Conservation (phyloP, 1,140 invertebrate species). For the Drosophila azteca region DNA sequence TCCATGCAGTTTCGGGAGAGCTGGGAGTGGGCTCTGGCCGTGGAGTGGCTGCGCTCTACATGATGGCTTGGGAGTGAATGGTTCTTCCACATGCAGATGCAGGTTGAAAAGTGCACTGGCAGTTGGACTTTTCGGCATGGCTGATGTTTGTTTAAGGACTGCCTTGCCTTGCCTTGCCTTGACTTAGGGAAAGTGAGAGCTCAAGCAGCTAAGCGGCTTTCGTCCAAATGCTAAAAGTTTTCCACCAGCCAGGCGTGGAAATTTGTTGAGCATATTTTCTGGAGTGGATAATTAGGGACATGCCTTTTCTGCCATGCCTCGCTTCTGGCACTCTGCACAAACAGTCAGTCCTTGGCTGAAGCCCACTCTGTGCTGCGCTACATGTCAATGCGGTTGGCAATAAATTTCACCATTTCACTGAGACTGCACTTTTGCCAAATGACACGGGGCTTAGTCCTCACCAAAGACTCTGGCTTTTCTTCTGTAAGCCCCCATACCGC, state of each 20-base stretch:
- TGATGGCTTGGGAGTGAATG: too few relatives aligned
- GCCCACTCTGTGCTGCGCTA: neutral
- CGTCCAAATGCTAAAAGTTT: slow-evolving; percentile 34
- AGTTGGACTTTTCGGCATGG: slow-evolving; percentile 29
- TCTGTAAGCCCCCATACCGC: neutral
- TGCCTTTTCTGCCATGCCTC: slow-evolving; percentile 10
- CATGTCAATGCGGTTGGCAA: slow-evolving; percentile 33
- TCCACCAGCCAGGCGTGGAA: slow-evolving; percentile 1
- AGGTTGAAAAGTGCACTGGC: slow-evolving; percentile 17
- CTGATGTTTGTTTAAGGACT: slow-evolving; percentile 29
- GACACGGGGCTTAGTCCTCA: neutral
- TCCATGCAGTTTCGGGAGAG: neutral
- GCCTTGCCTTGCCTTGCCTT: slow-evolving; percentile 1
- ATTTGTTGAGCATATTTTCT: slow-evolving; percentile 14
- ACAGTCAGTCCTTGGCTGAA: neutral
- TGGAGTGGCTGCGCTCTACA: too few relatives aligned
- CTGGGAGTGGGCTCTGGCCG: too few relatives aligned
- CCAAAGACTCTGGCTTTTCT: neutral
- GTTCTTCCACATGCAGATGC: neutral
- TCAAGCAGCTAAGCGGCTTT: slow-evolving; percentile 28
- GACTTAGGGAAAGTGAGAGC: too few relatives aligned
- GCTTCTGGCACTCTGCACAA: slow-evolving; percentile 22
- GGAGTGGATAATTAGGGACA: slow-evolving; percentile 36
- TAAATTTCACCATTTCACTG: slow-evolving; percentile 40
- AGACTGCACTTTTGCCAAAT: slow-evolving; percentile 27